A percentile compares a stretch with the other conserved stretches of the same genome.
Evolutionary conservation across 2,113 vertebrate genomes (phyloP).

Genomic region (Datnioides undecimradiatus): DNA sequence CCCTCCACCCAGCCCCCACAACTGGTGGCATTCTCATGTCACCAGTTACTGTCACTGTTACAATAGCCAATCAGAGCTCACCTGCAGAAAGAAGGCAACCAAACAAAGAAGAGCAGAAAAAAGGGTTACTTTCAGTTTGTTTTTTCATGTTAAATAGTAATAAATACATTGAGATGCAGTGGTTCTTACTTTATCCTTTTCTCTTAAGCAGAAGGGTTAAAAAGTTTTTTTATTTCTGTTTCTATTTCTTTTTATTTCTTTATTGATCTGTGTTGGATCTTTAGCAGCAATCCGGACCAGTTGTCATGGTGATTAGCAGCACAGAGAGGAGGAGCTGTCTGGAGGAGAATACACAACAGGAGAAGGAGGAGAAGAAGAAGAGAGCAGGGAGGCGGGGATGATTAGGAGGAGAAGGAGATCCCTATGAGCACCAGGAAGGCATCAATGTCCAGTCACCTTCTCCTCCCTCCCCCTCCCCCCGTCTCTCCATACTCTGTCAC

Average conservation of each 20-base stretch:
- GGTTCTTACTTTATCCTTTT: conserved; percentile 87
- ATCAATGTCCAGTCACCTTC: conserved; percentile 73
- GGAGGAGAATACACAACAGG: conserved; percentile 82
- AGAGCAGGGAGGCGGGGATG: conserved; percentile 50
- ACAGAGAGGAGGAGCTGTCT: conserved; percentile 86
- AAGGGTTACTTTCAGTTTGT: conserved; percentile 83
- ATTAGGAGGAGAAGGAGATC: conserved; percentile 63
- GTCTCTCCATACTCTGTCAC: conserved; percentile 20
- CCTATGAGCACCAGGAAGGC: conserved; percentile 66
- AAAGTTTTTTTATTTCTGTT: conserved; percentile 84
- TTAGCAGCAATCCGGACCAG: conserved; percentile 89
- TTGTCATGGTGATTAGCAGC: conserved; percentile 88
- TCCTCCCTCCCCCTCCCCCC: conserved; percentile 66
- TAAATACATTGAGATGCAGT: conserved; percentile 92
- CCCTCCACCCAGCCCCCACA: conserved; percentile 76
- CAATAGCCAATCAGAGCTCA: conserved; percentile 87
- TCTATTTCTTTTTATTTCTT: conserved; percentile 85
- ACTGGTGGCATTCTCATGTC: conserved; percentile 78
- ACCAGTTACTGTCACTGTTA: conserved; percentile 85
- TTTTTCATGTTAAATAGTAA: conserved; percentile 90
- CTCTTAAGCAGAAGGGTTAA: conserved; percentile 89
- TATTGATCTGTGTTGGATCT: conserved; percentile 89
- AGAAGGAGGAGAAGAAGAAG: conserved; percentile 57
- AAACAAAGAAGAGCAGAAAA: conserved; percentile 87
- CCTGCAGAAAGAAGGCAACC: conserved; percentile 86